Conservation (phyloP, 2,888 invertebrate genomes). For the Gastracanthus pulcherrimus region DNA sequence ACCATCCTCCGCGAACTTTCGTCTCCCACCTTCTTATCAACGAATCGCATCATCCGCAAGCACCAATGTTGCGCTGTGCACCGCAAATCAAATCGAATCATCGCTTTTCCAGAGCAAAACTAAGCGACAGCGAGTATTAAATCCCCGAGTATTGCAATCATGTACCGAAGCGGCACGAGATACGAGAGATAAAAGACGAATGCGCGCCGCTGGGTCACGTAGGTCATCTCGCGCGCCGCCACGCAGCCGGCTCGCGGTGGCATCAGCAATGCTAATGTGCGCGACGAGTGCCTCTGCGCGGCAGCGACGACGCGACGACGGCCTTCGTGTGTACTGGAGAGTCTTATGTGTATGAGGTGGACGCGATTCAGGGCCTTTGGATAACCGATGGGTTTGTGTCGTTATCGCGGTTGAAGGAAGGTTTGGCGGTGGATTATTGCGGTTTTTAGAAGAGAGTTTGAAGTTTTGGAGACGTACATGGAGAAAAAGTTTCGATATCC, state of each 20-base stretch:
- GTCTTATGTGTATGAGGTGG: too few species aligned
- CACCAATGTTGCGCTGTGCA: too few species aligned
- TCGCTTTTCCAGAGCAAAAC: neutral
- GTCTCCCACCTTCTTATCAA: too few species aligned
- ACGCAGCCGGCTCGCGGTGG: neutral
- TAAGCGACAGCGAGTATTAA: too few species aligned
- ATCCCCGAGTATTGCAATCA: too few species aligned
- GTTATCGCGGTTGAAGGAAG: neutral
- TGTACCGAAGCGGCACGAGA: too few species aligned
- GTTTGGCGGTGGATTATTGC: too few species aligned
- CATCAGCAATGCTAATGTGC: constrained; percentile 35
- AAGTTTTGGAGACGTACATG: too few species aligned
- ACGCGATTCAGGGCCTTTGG: neutral
- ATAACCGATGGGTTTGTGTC: neutral
- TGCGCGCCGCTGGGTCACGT: neutral
- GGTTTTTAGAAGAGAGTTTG: too few species aligned
- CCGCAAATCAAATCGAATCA: neutral
- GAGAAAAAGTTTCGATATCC: too few species aligned
- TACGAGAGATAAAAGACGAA: constrained; percentile 6
- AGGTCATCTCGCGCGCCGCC: constrained; percentile 7
- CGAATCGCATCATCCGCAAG: too few species aligned
- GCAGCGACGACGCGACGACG: neutral
- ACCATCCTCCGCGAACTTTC: too few species aligned
- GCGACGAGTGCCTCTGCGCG: neutral
- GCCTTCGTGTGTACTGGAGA: neutral